These are phyloP conservation scores for Rhynchomys soricoides DNA, from an alignment of 2,113 vertebrate genomes.

Conservation along the genomic window DNA sequence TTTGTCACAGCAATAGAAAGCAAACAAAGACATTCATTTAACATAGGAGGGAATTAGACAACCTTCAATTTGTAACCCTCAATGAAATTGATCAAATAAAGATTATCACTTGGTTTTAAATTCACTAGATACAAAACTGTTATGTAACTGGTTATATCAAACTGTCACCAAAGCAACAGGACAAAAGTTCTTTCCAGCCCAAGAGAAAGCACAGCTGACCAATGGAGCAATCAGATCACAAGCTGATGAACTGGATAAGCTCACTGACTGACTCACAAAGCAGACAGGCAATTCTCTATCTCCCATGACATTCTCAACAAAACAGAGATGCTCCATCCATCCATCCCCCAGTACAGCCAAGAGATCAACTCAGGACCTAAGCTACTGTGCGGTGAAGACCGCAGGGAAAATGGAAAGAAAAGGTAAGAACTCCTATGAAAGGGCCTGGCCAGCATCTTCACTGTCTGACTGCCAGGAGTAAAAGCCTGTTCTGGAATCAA, in stretches of 20 bases:
- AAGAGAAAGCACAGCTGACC: neutral
- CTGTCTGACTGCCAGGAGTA: neutral
- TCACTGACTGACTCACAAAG: neutral
- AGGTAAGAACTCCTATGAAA: neutral
- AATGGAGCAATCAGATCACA: neutral
- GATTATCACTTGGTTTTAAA: neutral
- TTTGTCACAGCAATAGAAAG: neutral
- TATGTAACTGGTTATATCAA: neutral
- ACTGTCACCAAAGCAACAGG: neutral
- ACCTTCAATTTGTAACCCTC: neutral
- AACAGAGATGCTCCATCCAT: neutral
- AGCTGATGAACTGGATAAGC: neutral
- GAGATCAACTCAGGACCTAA: neutral
- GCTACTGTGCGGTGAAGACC: neutral
- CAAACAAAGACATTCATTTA: neutral
- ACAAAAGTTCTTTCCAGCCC: neutral
- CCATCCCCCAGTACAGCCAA: neutral
- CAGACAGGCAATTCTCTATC: neutral
- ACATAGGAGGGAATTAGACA: neutral
- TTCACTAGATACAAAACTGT: neutral
- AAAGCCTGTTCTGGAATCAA: neutral
- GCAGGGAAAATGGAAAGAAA: neutral
- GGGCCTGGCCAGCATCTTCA: neutral
- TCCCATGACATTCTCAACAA: neutral
- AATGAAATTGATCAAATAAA: slow-evolving; percentile 16